These are phyloP conservation scores for Semicossyphus pulcher DNA, from an alignment of 2,113 vertebrate genomes.

Conservation along the genomic window DNA sequence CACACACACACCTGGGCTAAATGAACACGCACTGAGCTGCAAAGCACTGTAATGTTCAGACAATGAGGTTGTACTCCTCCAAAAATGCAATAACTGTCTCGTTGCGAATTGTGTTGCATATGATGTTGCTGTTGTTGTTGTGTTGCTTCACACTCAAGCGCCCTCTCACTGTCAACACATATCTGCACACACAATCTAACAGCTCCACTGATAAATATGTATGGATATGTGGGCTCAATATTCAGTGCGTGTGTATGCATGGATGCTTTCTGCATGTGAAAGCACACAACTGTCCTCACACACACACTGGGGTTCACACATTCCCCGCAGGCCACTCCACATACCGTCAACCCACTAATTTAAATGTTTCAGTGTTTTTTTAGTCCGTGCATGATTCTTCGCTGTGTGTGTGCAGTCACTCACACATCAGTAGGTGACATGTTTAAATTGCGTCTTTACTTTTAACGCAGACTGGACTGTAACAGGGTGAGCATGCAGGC, in stretches of 20 bases:
- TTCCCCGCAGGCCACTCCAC: slow-evolving; percentile 24
- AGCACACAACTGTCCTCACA: slow-evolving; percentile 32
- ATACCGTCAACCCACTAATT: slow-evolving; percentile 35
- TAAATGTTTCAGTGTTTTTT: slow-evolving; percentile 57
- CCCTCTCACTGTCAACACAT: slow-evolving; percentile 14
- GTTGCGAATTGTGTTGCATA: not conserved
- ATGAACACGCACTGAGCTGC: slow-evolving; percentile 5
- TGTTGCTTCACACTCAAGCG: not conserved
- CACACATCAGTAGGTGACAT: slow-evolving; percentile 3
- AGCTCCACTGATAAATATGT: slow-evolving; percentile 49
- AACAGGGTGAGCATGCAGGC: not conserved
- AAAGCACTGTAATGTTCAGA: not conserved
- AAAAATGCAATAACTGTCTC: not conserved
- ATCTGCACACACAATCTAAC: not conserved
- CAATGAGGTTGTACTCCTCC: not conserved
- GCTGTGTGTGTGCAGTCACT: slow-evolving; percentile 12
- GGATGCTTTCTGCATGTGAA: slow-evolving; percentile 39
- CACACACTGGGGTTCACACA: slow-evolving; percentile 20
- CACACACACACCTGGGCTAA: not conserved
- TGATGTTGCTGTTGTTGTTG: slow-evolving; percentile 22
- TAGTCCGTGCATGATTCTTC: slow-evolving; percentile 49
- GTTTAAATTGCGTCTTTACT: not conserved
- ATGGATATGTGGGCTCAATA: slow-evolving; percentile 35
- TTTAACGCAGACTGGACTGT: not conserved
- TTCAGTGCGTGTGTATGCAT: slow-evolving; percentile 33